Evolutionary conservation across 2,888 invertebrate genomes (phyloP).

Genomic region (Troilus luridus): DNA sequence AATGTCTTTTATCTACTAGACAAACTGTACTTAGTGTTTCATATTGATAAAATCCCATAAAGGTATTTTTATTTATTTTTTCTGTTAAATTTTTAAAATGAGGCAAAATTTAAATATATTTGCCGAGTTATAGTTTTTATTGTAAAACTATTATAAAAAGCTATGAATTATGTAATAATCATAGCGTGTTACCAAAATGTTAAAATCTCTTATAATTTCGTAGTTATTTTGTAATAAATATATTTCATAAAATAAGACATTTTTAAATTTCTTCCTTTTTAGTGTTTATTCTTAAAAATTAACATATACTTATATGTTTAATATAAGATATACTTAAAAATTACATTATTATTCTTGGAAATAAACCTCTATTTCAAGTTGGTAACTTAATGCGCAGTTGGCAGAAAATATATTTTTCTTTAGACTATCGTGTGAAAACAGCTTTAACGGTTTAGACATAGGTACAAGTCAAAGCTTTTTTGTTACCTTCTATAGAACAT

Average conservation of each 20-base stretch:
- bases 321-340: no score
- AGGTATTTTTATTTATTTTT: conserved; percentile 29
- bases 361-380: no score
- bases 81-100: background rate
- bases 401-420: no score
- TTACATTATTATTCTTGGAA: no score
- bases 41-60: background rate
- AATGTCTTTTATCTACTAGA: conserved; percentile 29
- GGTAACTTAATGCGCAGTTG: no score
- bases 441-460: no score
- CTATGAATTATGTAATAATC: conserved; percentile 22
- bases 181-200: conserved; percentile 40
- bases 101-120: background rate
- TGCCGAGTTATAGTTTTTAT: background rate
- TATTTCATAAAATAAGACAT: background rate
- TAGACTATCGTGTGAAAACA: no score
- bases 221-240: conserved; percentile 44
- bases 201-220: background rate
- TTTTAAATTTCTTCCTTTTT: background rate
- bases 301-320: background rate
- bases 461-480: no score
- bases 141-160: background rate
- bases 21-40: background rate
- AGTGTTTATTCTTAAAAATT: background rate
- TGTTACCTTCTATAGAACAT: no score